Base-by-base conservation (phyloP, 2,797 vertebrate genomes). In the Notolabrus celidotus region DNA sequence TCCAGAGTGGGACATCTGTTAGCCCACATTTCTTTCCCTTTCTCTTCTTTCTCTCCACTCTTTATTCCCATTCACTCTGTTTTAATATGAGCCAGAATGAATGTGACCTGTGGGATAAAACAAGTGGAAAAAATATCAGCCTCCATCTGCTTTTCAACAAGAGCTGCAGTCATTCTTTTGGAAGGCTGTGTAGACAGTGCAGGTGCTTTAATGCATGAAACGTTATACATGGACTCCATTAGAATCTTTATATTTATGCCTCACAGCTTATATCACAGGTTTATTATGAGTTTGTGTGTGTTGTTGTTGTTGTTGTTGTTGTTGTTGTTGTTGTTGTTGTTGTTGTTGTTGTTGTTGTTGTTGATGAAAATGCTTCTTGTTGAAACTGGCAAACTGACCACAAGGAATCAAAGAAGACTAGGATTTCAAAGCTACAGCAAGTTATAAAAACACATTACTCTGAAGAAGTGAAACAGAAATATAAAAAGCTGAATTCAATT, bases 401-500 rank as follows among this genome's bases (percentile, higher is more conserved):
- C 5, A 49, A 0, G 27, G 19, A 47, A n/a, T n/a, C 10, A 27
- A 39, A 29, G 0, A 27, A 27, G 14, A 49, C 34, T 6, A 8
- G 12, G 22, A 23, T 65, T 38, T 60, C 7, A 33, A 19, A 23
- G 19, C 33, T 47, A 10, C 15, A 45, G 25, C 8, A 38, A 60
- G 22, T 43, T 39, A 33, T 50, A 17, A 52, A 74, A 34, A 45
- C 57, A 52, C 51, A 71, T 19, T 56, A 22, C 17, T 65, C 15
- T 49, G 6, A 36, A 19, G 8, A n/a, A 1, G 31, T 11, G 10
- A 11, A 43, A 49, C 2, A 11, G 7, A 43, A 57, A 19, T 4
- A 46, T 46, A 39, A 25, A 16, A 39, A 74, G 50, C 31, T 66
- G 76, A 73, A 70, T 64, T 31, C 41, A 76, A 67, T 64, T 36